phyloP scores from a whole-genome alignment of 1,140 invertebrate species.

The Heliconius nattereri region DNA sequence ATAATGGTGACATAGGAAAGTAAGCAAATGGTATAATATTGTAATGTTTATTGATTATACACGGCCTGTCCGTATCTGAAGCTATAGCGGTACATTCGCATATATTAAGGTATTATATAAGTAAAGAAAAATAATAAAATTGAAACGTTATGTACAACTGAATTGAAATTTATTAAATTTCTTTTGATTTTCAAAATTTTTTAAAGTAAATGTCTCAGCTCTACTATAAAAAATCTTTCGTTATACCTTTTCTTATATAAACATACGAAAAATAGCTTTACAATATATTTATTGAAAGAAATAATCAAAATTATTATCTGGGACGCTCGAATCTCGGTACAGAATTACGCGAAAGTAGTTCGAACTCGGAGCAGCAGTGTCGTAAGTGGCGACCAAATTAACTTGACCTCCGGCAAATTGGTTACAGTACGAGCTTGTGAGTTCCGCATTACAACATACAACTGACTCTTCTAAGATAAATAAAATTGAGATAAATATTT shows the following conservation, averaged over 20 bases:
- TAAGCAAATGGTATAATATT: neutral
- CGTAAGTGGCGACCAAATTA: slow-evolving; percentile 63
- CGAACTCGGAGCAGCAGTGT: slow-evolving; percentile 70
- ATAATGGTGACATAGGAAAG: neutral
- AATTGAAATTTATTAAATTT: neutral
- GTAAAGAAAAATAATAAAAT: too few relatives aligned
- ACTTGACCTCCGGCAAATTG: slow-evolving; percentile 54
- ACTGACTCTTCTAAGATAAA: slow-evolving; percentile 2
- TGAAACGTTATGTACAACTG: neutral
- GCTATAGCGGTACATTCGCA: neutral
- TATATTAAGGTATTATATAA: neutral
- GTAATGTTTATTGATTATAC: slow-evolving; percentile 10
- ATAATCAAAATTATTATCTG: slow-evolving; percentile 10
- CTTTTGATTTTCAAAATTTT: too few relatives aligned
- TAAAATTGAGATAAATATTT: neutral
- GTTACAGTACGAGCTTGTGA: slow-evolving; percentile 18
- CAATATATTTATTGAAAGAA: slow-evolving; percentile 2
- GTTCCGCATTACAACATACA: slow-evolving; percentile 19
- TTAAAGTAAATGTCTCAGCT: too few relatives aligned
- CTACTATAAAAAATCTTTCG: too few relatives aligned
- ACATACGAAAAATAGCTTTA: neutral
- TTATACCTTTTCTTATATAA: neutral
- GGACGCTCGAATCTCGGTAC: slow-evolving; percentile 29
- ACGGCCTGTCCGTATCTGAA: neutral
- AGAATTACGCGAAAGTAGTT: slow-evolving; percentile 72